Percentiles rank a stretch among this genome's conserved stretches.
phyloP scores from a whole-genome alignment of 2,888 invertebrate species.

The Nomada fucata region DNA sequence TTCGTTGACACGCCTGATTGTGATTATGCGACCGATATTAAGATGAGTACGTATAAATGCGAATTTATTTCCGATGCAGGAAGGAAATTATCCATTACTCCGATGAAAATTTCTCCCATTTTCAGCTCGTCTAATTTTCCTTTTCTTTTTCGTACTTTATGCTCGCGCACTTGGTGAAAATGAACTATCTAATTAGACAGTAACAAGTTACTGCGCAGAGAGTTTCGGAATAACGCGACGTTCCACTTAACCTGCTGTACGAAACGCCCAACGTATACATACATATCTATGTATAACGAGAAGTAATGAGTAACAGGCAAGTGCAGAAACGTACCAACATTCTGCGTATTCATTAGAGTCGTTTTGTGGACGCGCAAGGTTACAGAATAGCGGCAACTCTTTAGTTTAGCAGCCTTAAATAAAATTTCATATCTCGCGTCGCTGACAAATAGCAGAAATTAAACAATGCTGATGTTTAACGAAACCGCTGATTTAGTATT shows the following conservation, averaged over 20 bases:
- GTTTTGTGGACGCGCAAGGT: too few relatives aligned
- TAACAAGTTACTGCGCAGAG: not conserved
- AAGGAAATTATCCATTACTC: not conserved
- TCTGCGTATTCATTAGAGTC: not conserved
- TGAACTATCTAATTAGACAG: not conserved
- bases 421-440: too few relatives aligned
- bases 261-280: not conserved
- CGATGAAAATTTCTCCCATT: not conserved
- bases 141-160: not conserved
- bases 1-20: not conserved
- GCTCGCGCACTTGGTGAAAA: not conserved
- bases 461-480: too few relatives aligned
- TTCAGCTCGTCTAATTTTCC: not conserved
- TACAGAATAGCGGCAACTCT: too few relatives aligned
- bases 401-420: too few relatives aligned
- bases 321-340: not conserved
- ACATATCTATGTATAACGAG: not conserved
- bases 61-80: not conserved
- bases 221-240: not conserved
- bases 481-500: too few relatives aligned
- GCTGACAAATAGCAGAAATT: too few relatives aligned
- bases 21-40: not conserved
- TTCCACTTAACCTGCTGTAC: slow-evolving; percentile 2
- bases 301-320: not conserved
- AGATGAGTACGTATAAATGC: too few relatives aligned